phyloP scores from a whole-genome alignment of 2,888 invertebrate genomes.

The Tetragonisca angustula region DNA sequence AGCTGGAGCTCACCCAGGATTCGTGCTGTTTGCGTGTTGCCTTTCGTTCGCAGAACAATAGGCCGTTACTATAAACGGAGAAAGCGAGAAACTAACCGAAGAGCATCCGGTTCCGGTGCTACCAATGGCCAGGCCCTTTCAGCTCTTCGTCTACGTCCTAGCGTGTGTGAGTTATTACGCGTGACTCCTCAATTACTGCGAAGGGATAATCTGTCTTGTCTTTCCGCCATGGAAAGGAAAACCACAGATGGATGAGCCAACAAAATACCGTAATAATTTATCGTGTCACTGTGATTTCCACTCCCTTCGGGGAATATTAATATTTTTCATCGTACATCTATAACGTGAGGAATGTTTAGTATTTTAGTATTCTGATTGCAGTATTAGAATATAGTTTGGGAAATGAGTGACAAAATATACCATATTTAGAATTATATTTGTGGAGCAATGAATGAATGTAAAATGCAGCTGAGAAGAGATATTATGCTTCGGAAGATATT shows the following conservation, averaged over 20 bases:
- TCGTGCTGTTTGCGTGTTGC: constrained; percentile 45
- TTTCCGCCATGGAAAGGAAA: constrained; percentile 27
- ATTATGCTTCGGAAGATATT: too few species aligned
- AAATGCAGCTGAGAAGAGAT: too few species aligned
- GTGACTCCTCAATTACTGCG: constrained; percentile 42
- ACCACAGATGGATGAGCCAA: constrained; percentile 19
- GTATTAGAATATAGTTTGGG: too few species aligned
- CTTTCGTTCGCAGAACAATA: constrained; percentile 59
- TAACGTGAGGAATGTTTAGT: too few species aligned
- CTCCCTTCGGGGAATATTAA: not conserved
- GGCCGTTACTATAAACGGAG: constrained; percentile 16
- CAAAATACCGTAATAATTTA: constrained; percentile 10
- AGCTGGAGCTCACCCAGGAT: constrained; percentile 27
- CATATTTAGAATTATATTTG: too few species aligned
- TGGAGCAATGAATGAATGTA: too few species aligned
- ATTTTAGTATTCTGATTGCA: not conserved
- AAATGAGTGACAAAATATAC: too few species aligned
- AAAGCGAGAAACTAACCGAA: constrained; percentile 53
- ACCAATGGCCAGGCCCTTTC: constrained; percentile 50
- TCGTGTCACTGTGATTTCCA: not conserved
- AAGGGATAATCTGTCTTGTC: constrained; percentile 43
- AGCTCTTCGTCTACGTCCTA: constrained; percentile 34
- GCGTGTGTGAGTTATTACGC: constrained; percentile 54
- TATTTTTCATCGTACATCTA: not conserved
- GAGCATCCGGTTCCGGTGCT: constrained; percentile 68